Evolutionary conservation across 2,888 invertebrate species (phyloP), one percentile per base, ranked within the genome.

Genomic region (Acrobasis consociella): DNA sequence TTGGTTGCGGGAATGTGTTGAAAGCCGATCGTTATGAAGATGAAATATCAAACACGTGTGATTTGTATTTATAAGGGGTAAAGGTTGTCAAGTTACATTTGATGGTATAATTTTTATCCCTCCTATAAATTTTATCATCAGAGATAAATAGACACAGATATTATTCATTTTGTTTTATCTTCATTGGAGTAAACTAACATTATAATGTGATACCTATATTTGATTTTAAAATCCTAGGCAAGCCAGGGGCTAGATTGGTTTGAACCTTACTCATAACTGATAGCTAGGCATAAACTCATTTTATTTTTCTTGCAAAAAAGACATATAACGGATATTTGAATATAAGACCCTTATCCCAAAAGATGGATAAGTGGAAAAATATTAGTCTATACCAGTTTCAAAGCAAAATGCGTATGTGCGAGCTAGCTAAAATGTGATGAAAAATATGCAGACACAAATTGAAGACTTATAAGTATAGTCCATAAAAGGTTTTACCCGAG

Each of bases 401-500:
- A 31, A 31, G 49, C 8, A 58, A 58, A 49, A 58, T 31, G 15
- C 9, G 42, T 49, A 58, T 58, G 31, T 59, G 59, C 8, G 59
- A 60, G 59, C 31, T 60, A 60, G 49, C 50, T 38, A 15, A 58
- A 59, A 59, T 50, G 49, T 60, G 59, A 60, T 60, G 59, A 60
- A 50, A 60, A 60, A 60, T 60, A 60, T 60, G 59, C 59, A 60
- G 59, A 51, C 50, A 60, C 38, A 50, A 60, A 60, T 60, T 60
- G 60, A 52, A 38, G 49, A 49, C 39, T 55, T 60, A 22, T 60
- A 38, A 22, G 39, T 42, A 52, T 53, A 49, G 16, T 55, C 38
- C 49, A 53, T 59, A 60, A 66, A 60, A 62, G 56, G 58, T 31
- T 71, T 73, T 80, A 93, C 93, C 92, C 58, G 87, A 86, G 60